Evolutionary conservation across 2,113 vertebrate genomes (phyloP), one percentile per base, ranked within the genome.

Genomic region (Larimichthys crocea): DNA sequence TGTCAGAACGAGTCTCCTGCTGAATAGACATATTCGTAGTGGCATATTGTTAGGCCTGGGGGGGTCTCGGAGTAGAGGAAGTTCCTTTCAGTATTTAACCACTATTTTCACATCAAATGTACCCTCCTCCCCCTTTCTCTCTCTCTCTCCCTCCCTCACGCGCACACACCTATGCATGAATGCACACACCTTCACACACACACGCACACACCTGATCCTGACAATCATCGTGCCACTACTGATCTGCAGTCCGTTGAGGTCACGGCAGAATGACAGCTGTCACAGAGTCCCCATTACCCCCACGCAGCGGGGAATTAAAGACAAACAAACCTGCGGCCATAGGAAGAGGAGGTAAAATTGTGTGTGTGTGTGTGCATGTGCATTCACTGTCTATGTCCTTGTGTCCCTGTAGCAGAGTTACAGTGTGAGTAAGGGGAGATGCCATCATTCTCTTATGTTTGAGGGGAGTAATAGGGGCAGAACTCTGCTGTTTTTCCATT

Each of bases 181-280:
- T 14, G 12, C n/a, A 31, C 73, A 72, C 78, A 81, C 76, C 68
- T 71, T 61, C 46, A 84, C 79, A 72, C 82, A 83, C 77, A 49
- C 44, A 86, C 77, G 63, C 82, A 70, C 84, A 85, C 86, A 92
- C 91, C 92, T 91, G 89, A 93, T 89, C 85, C 86, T 90, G 89
- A 93, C 93, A 93, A 93, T 95, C 94, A 93, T 55, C 10, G 24
- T 94, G 94, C 92, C 94, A 93, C 85, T 86, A 89, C 91, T 84
- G 89, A 93, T 95, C 91, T 92, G 88, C 73, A 71, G 89, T 89
- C 74, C 69, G 73, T 68, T 88, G 92, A 95, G 93, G 94, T 94
- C 94, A 94, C 56, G 12, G 82, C 71, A 76, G 93, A 95, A 90
- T 96, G 95, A 94, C 94, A 96, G 94, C 94, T 94, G 94, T 94